A percentile compares a stretch with the other conserved stretches of the same genome.
Conservation (phyloP, 2,888 invertebrate species). For the Thymelicus acteon region DNA sequence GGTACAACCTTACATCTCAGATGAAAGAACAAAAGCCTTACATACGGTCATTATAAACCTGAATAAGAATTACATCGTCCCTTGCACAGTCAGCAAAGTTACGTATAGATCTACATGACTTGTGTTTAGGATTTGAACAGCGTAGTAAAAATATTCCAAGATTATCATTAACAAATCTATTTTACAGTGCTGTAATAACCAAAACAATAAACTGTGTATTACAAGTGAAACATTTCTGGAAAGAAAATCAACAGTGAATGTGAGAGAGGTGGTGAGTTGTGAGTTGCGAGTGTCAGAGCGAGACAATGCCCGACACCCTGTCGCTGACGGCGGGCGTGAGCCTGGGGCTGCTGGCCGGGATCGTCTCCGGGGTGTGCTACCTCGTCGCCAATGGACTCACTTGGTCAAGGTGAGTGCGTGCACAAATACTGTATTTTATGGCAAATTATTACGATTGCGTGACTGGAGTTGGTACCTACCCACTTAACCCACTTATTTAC, state of each 20-base stretch:
- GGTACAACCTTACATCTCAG: too few relatives aligned
- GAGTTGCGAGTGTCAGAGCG: neutral
- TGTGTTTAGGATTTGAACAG: too few relatives aligned
- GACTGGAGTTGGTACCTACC: neutral
- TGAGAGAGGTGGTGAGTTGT: conserved; percentile 7
- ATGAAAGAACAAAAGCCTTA: too few relatives aligned
- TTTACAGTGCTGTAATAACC: neutral
- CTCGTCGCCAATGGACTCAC: conserved; percentile 82
- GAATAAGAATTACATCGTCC: too few relatives aligned
- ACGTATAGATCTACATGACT: too few relatives aligned
- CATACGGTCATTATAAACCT: too few relatives aligned
- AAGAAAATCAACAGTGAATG: conserved; percentile 30
- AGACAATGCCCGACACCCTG: conserved; percentile 82
- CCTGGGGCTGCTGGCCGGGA: conserved; percentile 87
- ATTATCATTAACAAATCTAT: neutral
- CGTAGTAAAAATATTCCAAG: neutral
- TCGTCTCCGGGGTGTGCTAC: conserved; percentile 88
- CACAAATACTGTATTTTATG: conserved; percentile 4
- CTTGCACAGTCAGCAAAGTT: too few relatives aligned
- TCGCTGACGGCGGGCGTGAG: conserved; percentile 86
- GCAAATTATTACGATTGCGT: conserved; percentile 2
- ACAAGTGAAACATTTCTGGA: too few relatives aligned
- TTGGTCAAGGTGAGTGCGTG: conserved; percentile 80
- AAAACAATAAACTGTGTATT: neutral
- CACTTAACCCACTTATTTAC: neutral